phyloP scores from a whole-genome alignment of 2,888 invertebrate species.

The Nephrocerus scutellatus region DNA sequence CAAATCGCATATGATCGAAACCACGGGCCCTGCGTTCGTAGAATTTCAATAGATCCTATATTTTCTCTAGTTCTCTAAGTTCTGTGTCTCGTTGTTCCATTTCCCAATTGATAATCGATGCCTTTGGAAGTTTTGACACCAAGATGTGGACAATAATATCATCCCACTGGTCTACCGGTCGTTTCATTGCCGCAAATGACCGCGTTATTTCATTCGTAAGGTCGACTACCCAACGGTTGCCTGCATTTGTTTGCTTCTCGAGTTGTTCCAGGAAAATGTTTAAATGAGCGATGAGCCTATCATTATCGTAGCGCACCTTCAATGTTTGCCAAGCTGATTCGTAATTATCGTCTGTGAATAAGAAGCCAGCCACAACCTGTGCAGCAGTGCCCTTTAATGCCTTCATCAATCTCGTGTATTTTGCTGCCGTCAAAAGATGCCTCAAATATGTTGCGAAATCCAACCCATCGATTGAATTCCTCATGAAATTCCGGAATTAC shows the following conservation, averaged over 20 bases:
- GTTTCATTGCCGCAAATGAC: constrained; percentile 4
- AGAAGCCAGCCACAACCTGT: no score
- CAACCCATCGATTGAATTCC: constrained; percentile 2
- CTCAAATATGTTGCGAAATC: constrained; percentile 3
- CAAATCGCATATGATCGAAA: constrained; percentile 4
- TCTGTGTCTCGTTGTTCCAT: constrained; percentile 5
- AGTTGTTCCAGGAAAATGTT: constrained; percentile 4
- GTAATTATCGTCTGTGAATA: no score
- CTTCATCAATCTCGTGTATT: constrained; percentile 9
- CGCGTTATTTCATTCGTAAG: constrained; percentile 4
- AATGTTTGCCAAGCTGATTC: no score
- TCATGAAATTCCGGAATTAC: constrained; percentile 9
- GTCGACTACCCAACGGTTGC: constrained; percentile 7
- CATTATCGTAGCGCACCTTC: constrained; percentile 8
- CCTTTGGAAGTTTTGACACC: constrained; percentile 6
- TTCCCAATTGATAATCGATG: constrained; percentile 8
- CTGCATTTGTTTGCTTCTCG: constrained; percentile 10
- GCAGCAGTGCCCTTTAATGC: no score
- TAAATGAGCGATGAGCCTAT: constrained; percentile 9
- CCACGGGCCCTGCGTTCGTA: constrained; percentile 12
- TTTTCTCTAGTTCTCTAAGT: constrained; percentile 3
- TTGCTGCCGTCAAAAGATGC: constrained; percentile 9
- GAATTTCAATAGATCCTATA: constrained; percentile 4
- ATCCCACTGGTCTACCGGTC: constrained; percentile 7
- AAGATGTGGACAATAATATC: no score